phyloP scores from a whole-genome alignment of 2,113 vertebrate genomes.

The Vombatus ursinus region DNA sequence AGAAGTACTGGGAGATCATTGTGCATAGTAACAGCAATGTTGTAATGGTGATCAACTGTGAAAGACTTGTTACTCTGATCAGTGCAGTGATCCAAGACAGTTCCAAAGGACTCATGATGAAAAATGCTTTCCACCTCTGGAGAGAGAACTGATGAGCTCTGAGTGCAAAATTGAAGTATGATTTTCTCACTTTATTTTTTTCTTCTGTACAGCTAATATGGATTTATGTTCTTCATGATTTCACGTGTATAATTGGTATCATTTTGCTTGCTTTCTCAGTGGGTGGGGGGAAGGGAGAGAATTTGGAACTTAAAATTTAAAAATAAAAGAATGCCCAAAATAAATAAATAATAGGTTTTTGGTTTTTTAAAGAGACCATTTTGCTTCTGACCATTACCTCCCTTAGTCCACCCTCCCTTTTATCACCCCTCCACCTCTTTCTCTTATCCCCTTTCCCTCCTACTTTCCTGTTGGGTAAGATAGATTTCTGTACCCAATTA shows the following conservation, averaged over 20 bases:
- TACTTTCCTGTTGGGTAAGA: neutral
- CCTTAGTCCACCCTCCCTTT: neutral
- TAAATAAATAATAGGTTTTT: neutral
- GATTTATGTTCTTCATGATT: neutral
- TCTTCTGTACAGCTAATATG: neutral
- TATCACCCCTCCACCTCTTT: neutral
- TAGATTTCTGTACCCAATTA: neutral
- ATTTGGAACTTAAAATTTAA: neutral
- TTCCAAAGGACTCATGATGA: neutral
- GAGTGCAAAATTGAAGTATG: neutral
- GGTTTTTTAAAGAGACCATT: neutral
- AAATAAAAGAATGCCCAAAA: neutral
- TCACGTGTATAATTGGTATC: neutral
- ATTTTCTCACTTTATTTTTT: neutral
- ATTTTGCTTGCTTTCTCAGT: neutral
- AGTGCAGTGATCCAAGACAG: neutral
- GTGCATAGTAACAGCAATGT: no score
- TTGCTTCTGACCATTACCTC: neutral
- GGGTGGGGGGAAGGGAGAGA: neutral
- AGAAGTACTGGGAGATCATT: no score
- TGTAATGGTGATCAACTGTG: no score
- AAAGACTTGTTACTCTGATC: no score
- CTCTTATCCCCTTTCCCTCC: neutral
- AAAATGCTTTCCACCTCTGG: neutral
- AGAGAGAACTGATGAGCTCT: neutral